These are phyloP conservation scores for Xestia rhomboidea DNA, from an alignment of 2,888 invertebrate species.

Conservation along the genomic window DNA sequence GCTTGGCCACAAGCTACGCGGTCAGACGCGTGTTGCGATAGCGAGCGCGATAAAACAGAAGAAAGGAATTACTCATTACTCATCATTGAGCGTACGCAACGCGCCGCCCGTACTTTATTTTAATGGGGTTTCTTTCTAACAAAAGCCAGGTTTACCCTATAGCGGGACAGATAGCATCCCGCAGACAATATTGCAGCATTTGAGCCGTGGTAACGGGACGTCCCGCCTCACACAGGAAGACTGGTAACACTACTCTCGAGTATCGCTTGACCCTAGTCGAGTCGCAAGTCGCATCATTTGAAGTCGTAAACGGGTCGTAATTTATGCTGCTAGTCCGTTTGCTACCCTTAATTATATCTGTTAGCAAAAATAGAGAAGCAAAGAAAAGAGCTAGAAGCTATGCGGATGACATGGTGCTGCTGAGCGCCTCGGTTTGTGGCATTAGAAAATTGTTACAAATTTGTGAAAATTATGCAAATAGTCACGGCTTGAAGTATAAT, in stretches of 20 bases:
- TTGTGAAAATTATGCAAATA: too few species aligned
- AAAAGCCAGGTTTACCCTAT: neutral
- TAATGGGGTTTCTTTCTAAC: neutral
- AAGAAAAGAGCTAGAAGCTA: too few species aligned
- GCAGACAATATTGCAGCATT: neutral
- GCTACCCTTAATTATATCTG: neutral
- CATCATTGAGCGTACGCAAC: neutral
- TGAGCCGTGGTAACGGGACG: neutral
- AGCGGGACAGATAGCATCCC: neutral
- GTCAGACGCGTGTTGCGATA: neutral
- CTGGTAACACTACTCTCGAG: neutral
- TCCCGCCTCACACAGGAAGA: neutral
- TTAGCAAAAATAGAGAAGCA: slow-evolving; percentile 12
- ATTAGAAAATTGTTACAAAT: too few species aligned
- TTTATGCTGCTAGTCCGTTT: neutral
- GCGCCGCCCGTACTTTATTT: neutral
- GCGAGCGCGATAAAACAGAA: neutral
- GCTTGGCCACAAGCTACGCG: neutral
- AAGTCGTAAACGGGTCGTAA: neutral
- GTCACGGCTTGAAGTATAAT: too few species aligned
- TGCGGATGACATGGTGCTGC: too few species aligned
- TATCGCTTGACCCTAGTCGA: neutral
- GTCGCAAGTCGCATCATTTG: neutral
- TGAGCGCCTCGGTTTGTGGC: too few species aligned
- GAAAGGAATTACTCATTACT: neutral